These are phyloP conservation scores for Pecten maximus DNA, from an alignment of 2,888 invertebrate species.

Conservation along the genomic window DNA sequence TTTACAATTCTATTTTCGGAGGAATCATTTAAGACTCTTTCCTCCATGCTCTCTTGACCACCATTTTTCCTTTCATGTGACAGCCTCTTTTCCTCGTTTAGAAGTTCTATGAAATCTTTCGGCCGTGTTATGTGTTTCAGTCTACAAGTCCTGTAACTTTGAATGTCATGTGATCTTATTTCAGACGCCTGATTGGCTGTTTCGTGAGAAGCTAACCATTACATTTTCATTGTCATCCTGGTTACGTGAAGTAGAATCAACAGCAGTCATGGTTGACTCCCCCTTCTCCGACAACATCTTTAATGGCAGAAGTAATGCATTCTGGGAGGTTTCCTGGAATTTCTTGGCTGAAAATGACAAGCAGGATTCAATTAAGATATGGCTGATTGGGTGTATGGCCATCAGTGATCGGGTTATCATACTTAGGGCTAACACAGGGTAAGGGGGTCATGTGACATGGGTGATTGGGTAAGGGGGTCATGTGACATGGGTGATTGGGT, in stretches of 20 bases:
- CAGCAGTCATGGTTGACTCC: neutral
- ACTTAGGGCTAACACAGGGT: too few relatives aligned
- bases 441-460: neutral
- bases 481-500: neutral
- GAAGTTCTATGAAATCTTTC: neutral
- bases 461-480: neutral
- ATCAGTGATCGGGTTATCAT: neutral
- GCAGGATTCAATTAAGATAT: too few relatives aligned
- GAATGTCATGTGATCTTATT: neutral
- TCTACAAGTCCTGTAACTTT: neutral
- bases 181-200: neutral
- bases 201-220: neutral
- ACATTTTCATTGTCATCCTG: neutral
- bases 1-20: too few relatives aligned
- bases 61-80: neutral
- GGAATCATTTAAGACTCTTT: too few relatives aligned
- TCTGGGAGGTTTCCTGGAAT: neutral
- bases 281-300: neutral
- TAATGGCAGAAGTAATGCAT: neutral
- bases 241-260: neutral
- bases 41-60: too few relatives aligned
- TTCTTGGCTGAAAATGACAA: neutral
- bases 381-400: neutral
- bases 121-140: constrained; percentile 23
- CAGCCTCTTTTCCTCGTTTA: neutral